Base-by-base conservation (phyloP, 2,113 vertebrate genomes). In the Cathartes aura region DNA sequence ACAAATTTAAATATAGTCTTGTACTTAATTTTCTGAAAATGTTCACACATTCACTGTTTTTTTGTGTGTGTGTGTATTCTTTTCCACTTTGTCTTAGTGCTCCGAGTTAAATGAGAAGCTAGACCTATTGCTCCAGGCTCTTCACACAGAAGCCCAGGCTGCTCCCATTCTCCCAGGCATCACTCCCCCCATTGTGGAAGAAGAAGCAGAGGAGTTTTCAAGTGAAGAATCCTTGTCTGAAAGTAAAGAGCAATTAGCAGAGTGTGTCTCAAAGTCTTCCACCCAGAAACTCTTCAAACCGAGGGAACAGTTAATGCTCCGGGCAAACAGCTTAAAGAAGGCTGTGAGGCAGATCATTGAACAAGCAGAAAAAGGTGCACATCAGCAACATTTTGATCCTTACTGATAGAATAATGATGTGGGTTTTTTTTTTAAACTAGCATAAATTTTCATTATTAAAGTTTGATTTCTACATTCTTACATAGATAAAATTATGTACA, bases 291-390 rank as follows among this genome's bases (percentile, higher is more conserved):
- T 98, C 67, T 98, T 98, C 95, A 99, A 98, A 82, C 98, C 99
- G 10, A 98, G 98, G 56, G 99, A 99, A 87, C 99, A 99, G 94
- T 98, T 99, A 82, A 99, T 99, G 99, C 98, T 99, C 29, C 96
- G 99, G 48, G 99, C 99, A 73, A 99, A 99, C 98, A 99, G 99
- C 92, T 98, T 99, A 97, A 99, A 99, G 98, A 99, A 99, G 94
- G 99, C 99, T 3, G 99, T 99, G 79, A 98, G 99, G 68, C 99
- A 99, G 96, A 99, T 99, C 97, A 99, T 99, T 55, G 99, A 99
- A 91, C 99, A 99, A 97, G 99, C 99, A 7, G 99, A 99, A 98
- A 99, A 99, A 99, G 99, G 99, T 99, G 97, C 62, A 20, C 9
- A 2, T 56, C 36, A 75, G 56, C 50, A 85, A 45, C 10, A 1